Base-by-base conservation (phyloP, 1,140 invertebrate genomes). In the Danaus melanippus region DNA sequence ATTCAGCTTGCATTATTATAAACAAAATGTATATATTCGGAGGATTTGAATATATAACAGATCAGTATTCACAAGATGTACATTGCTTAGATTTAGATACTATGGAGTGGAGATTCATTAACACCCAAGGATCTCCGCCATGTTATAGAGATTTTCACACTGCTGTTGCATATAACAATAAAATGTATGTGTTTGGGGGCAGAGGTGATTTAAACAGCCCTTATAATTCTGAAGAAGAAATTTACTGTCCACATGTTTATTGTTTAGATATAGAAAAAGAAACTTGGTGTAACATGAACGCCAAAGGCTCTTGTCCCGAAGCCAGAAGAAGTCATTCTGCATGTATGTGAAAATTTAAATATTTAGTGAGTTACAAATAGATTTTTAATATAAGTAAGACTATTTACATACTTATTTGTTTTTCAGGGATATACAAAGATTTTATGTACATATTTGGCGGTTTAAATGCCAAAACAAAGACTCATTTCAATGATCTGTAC, bases 21-120 rank as follows among this genome's bases (percentile, higher is more conserved):
- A 88, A 94, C 68, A 90, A 90, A 66, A 97, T 98, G 96, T 96
- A 92, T 69, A 92, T 97, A 53, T 97, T 96, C 88, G 96, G 95
- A 15, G 96, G 96, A 7, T 97, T 92, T 84, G 91, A 94, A 83
- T 95, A 95, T 67, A 89, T 91, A 21, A 90, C 91, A 46, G 92
- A 95, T 64, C 87, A 91, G 59, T 97, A 96, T 82, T 93, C 93
- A 12, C 91, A 94, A 80, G 92, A 94, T 63, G 90, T 96, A 4
- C 93, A 93, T 79, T 89, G 89, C 15, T 86, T 96, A 12, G 89
- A 96, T 86, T 89, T 97, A 56, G 85, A 90, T 12, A 94, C 90
- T 21, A 89, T 93, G 83, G 78, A 88, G 9, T 97, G 95, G 95
- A 86, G 76, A 15, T 91, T 88, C 67, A 71, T 94, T 47, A 75